phyloP scores from a whole-genome alignment of 2,797 vertebrate genomes.

The Lepus townsendii region DNA sequence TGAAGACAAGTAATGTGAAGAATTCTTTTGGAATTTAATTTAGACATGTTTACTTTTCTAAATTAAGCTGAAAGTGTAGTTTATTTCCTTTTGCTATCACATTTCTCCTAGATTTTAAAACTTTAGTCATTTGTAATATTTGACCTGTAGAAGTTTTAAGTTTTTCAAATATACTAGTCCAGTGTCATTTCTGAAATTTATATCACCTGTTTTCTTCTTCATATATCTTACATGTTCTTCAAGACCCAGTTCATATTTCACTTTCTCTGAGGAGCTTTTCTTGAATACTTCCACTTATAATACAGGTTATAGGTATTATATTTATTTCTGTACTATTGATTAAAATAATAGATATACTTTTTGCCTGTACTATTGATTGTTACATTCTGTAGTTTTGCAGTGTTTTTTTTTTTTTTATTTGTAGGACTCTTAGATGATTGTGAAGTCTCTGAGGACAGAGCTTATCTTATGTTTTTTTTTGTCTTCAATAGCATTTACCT shows the following conservation, averaged over 20 bases:
- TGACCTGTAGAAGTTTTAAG: not conserved
- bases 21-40: slow-evolving; percentile 51
- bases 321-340: not conserved
- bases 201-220: not conserved
- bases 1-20: slow-evolving; percentile 15
- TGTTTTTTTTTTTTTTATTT: not conserved
- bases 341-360: not conserved
- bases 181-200: not conserved
- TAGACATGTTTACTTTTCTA: slow-evolving; percentile 47
- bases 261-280: slow-evolving; percentile 32
- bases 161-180: not conserved
- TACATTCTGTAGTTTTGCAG: not conserved
- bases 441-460: slow-evolving; percentile 30
- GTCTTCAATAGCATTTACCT: not conserved
- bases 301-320: not conserved
- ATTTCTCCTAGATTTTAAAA: slow-evolving; percentile 20
- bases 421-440: not conserved
- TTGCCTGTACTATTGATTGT: not conserved
- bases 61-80: not conserved
- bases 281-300: not conserved
- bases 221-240: not conserved
- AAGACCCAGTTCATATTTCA: not conserved
- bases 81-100: slow-evolving; percentile 34
- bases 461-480: slow-evolving; percentile 33
- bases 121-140: slow-evolving; percentile 12